Evolutionary conservation across 64 coral and sea anemone genomes (phyloP), one percentile per base, ranked within the genome.

Genomic region (Hydrozoanthus tunicans): DNA sequence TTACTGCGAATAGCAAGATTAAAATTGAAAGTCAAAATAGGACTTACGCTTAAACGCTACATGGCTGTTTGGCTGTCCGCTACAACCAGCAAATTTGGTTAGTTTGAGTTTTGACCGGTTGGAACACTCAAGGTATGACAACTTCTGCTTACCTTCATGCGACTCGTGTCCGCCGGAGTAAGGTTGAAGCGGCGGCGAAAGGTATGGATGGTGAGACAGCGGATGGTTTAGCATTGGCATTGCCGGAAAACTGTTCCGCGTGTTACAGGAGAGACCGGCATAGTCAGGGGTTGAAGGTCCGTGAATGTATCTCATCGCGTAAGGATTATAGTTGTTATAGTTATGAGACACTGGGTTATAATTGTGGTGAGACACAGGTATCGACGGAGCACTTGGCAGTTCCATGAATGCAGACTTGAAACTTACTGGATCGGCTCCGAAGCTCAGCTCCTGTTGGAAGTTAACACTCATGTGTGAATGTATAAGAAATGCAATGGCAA

Each of bases 341-440:
- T 89, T 97, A 12, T 93, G 77, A 14, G 95, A 77, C 2, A 97
- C 95, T 17, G 95, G 77, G 52, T 97, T 97, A 51, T 97, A 97
- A 69, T 71, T 91, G 55, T 80, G 90, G 63, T 99, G 97, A 25
- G 97, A 90, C 0, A 93, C 92, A 12, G 97, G 94, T 80, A 94
- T 89, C 74, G 94, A 91, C 20, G 81, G 91, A 70, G 91, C 70
- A 25, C 82, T 93, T 9, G 97, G 91, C 74, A 99, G 90, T 32
- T 99, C 97, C 97, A 99, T 99, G 78, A 99, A 96, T 56, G 97
- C 96, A 51, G 96, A 98, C 70, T 98, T 98, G 76, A 93, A 94
- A 52, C 86, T 60, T 54, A 90, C 91, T 13, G 91, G 70, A 61
- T 88, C 84, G 59, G 86, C 81, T 17, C 93, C 86, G 89, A 96